Conservation (phyloP, 2,113 vertebrate species). For the Emydocephalus ijimae region DNA sequence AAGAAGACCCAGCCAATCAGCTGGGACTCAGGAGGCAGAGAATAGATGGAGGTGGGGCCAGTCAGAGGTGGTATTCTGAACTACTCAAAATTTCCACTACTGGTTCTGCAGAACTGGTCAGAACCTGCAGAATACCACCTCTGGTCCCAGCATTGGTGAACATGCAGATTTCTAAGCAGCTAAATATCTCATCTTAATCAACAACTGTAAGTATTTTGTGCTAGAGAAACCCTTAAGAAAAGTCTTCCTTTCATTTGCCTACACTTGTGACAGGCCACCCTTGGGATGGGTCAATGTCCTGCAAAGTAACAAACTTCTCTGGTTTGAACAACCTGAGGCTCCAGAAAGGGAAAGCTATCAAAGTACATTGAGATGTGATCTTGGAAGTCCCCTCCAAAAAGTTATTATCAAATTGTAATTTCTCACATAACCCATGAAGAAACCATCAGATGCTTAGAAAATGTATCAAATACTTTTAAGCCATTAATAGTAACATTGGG, state of each 20-base stretch:
- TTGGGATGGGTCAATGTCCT: neutral
- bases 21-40: too few species aligned
- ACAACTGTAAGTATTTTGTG: neutral
- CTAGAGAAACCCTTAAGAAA: neutral
- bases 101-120: too few species aligned
- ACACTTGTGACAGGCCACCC: neutral
- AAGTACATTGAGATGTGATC: neutral
- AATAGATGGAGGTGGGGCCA: too few species aligned
- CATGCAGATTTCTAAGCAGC: neutral
- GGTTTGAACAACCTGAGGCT: neutral
- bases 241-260: neutral
- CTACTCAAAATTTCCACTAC: too few species aligned
- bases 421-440: neutral
- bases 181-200: neutral
- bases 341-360: neutral
- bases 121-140: too few species aligned
- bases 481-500: neutral
- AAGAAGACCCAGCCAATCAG: too few species aligned
- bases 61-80: too few species aligned
- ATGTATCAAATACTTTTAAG: neutral
- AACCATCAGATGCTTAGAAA: neutral
- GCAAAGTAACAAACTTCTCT: neutral
- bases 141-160: neutral
- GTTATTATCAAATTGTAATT: neutral
- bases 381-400: neutral